Evolutionary conservation across 2,113 vertebrate species (phyloP).

Genomic region (Cynoglossus semilaevis): DNA sequence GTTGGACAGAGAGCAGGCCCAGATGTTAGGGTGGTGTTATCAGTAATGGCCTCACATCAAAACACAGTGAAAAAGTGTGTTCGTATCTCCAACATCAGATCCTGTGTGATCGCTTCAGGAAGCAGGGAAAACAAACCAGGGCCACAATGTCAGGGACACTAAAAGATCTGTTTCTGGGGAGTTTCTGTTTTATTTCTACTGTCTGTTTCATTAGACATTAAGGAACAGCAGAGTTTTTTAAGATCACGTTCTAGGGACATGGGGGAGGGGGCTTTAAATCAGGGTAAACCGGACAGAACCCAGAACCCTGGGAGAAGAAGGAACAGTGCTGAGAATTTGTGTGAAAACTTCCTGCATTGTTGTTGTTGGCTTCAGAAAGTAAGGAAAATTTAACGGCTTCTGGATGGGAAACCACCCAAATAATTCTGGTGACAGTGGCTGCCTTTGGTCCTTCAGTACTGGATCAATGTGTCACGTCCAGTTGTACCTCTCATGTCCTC

Average conservation of each 20-base stretch:
- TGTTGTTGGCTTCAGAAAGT: not conserved
- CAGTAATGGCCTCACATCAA: conserved; percentile 25
- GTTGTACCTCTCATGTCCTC: no score
- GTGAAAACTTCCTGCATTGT: not conserved
- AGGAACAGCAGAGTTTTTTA: not conserved
- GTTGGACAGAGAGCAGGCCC: not conserved
- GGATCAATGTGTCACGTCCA: no score
- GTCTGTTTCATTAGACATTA: not conserved
- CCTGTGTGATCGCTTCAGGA: conserved; percentile 6
- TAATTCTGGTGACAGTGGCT: no score
- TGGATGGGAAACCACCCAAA: no score
- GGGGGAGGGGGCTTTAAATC: not conserved
- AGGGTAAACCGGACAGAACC: not conserved
- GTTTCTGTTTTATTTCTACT: conserved; percentile 7
- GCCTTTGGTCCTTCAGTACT: no score
- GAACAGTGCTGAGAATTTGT: not conserved
- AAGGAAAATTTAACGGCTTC: no score
- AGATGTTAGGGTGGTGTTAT: conserved; percentile 20
- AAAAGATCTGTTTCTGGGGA: conserved; percentile 9
- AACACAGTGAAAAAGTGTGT: conserved; percentile 21
- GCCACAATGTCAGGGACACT: conserved; percentile 4
- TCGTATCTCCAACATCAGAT: conserved; percentile 21
- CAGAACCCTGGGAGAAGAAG: not conserved
- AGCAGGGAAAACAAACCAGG: conserved; percentile 34
- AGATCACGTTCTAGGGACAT: not conserved